Conservation (phyloP, 2,888 invertebrate species). For the Globia sparganii region DNA sequence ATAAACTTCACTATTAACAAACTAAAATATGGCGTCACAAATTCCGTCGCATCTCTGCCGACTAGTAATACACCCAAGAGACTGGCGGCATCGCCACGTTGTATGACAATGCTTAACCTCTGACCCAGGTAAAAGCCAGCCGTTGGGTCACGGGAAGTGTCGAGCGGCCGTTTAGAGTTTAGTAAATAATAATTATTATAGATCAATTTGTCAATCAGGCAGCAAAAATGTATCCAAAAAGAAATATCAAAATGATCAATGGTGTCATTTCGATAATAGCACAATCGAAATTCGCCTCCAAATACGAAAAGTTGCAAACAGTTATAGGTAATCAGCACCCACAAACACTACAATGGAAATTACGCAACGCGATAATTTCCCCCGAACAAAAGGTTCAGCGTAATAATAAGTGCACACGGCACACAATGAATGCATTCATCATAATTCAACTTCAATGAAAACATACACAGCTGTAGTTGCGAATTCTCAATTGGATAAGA, state of each 20-base stretch:
- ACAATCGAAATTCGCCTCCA: constrained; percentile 58
- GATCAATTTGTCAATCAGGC: neutral
- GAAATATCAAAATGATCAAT: constrained; percentile 14
- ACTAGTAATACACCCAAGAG: no score
- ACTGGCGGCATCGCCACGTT: no score
- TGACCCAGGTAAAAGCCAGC: no score
- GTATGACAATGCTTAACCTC: no score
- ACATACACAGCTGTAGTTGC: constrained; percentile 75
- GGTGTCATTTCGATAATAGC: constrained; percentile 45
- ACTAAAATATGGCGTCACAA: no score
- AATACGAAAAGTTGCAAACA: constrained; percentile 64
- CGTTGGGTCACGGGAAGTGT: no score
- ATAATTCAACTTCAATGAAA: constrained; percentile 82
- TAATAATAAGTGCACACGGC: constrained; percentile 74
- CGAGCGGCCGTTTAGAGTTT: no score
- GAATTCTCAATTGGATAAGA: constrained; percentile 77
- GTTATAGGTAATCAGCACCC: constrained; percentile 70
- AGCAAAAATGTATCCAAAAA: neutral
- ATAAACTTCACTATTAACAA: no score
- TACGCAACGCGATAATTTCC: constrained; percentile 82
- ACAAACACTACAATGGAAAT: constrained; percentile 76
- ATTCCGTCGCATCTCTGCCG: no score
- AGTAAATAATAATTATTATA: neutral
- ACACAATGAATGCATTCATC: constrained; percentile 82
- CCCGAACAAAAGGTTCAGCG: constrained; percentile 82